These are phyloP conservation scores for Resseliella maxima DNA, from an alignment of 2,888 invertebrate species.

Conservation along the genomic window DNA sequence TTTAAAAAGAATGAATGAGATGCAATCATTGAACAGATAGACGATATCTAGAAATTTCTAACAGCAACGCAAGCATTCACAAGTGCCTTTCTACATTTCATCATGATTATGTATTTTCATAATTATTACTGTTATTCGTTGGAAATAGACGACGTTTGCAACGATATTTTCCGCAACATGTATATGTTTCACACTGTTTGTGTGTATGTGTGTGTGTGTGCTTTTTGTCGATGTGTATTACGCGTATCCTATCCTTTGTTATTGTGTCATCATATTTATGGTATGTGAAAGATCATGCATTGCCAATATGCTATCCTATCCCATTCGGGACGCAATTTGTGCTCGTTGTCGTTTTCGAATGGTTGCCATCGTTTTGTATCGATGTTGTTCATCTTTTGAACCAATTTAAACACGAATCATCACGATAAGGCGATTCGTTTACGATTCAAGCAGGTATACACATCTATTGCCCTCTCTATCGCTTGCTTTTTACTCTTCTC, in stretches of 20 bases:
- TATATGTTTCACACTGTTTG: too few relatives aligned
- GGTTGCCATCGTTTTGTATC: background rate
- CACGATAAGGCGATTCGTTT: background rate
- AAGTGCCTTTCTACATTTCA: background rate
- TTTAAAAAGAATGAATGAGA: background rate
- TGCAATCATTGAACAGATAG: background rate
- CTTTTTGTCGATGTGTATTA: background rate
- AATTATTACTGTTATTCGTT: background rate
- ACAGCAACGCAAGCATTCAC: background rate
- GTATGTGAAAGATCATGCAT: background rate
- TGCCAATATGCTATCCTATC: background rate
- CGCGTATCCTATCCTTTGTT: background rate
- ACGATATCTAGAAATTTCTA: background rate
- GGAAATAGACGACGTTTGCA: background rate
- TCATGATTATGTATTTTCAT: slow-evolving; percentile 3
- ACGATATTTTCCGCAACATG: too few relatives aligned
- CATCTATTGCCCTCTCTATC: background rate
- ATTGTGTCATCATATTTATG: background rate
- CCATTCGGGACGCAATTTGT: background rate
- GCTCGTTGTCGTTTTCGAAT: background rate
- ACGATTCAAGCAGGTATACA: background rate
- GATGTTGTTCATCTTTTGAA: slow-evolving; percentile 3
- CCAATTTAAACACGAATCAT: background rate
- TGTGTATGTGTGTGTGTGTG: too few relatives aligned
- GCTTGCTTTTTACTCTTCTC: too few relatives aligned